phyloP scores from a whole-genome alignment of 2,113 vertebrate species.

The Peucedramus taeniatus region DNA sequence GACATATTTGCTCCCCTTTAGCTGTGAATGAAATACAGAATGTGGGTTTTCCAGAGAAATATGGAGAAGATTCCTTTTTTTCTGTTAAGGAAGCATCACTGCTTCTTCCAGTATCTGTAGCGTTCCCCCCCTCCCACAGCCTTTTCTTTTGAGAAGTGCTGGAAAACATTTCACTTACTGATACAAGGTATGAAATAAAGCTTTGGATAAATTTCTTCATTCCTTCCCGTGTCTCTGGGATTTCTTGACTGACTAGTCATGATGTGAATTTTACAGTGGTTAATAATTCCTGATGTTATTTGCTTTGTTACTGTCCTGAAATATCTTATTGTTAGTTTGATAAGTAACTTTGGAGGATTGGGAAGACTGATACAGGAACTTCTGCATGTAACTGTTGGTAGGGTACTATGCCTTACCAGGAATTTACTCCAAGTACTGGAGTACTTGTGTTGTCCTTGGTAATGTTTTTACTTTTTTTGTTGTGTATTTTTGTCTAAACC shows the following conservation, averaged over 20 bases:
- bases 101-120: background rate
- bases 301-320: background rate
- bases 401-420: background rate
- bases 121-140: rapidly evolving
- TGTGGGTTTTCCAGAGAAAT: background rate
- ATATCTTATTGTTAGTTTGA: background rate
- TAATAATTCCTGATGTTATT: background rate
- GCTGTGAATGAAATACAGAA: background rate
- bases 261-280: background rate
- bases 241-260: background rate
- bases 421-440: background rate
- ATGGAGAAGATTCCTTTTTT: background rate
- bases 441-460: background rate
- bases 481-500: background rate
- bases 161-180: background rate
- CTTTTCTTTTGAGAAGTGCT: background rate
- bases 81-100: background rate
- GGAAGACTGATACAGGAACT: background rate
- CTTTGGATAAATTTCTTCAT: background rate
- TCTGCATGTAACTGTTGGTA: background rate
- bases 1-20: background rate
- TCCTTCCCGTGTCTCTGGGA: background rate
- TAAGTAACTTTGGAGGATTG: background rate
- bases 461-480: background rate
- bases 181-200: background rate